These are phyloP conservation scores for Saguinus midas DNA, from an alignment of 2,113 vertebrate species.

Conservation along the genomic window DNA sequence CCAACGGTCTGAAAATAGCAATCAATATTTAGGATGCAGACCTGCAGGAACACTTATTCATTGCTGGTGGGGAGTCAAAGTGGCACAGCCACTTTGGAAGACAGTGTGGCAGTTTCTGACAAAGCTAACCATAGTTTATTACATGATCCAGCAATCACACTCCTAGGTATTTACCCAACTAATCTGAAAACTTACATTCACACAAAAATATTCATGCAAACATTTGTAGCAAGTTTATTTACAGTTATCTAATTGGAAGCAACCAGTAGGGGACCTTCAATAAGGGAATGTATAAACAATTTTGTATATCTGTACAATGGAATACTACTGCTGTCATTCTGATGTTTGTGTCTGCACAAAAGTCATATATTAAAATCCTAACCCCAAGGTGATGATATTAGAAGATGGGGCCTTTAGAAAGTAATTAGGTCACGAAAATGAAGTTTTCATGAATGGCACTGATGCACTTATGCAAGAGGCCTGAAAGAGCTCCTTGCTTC, in stretches of 20 bases:
- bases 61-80: neutral
- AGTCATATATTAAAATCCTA: neutral
- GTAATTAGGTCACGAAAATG: neutral
- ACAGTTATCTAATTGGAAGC: neutral
- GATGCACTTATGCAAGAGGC: neutral
- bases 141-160: neutral
- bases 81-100: neutral
- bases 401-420: neutral
- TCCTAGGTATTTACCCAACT: neutral
- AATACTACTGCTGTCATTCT: neutral
- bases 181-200: neutral
- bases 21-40: neutral
- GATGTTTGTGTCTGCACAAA: neutral
- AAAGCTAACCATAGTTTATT: neutral
- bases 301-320: neutral
- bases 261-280: neutral
- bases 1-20: neutral
- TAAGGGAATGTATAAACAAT: neutral
- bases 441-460: neutral
- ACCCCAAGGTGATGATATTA: neutral
- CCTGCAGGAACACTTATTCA: neutral
- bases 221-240: neutral
- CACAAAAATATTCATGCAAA: neutral
- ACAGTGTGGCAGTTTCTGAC: neutral
- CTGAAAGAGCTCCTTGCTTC: neutral